A percentile compares a stretch with the other conserved stretches of the same genome.
These are phyloP conservation scores for Cyanocitta stelleri DNA, from an alignment of 2,113 vertebrate species.

Conservation along the genomic window DNA sequence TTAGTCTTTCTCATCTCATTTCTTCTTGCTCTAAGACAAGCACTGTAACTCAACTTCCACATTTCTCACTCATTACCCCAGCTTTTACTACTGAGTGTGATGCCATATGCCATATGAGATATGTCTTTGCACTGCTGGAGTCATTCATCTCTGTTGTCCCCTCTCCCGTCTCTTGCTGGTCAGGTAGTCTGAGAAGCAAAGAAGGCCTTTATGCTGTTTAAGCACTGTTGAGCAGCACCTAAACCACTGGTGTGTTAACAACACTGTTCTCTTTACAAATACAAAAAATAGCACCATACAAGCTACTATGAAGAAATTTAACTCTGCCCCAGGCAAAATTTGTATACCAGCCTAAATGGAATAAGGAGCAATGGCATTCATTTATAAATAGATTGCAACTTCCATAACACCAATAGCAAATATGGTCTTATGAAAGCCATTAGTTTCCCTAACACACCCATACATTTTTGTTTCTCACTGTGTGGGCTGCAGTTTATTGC, in stretches of 20 bases:
- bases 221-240: background rate
- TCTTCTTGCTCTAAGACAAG: background rate
- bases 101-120: too few relatives aligned
- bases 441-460: background rate
- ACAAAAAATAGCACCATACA: background rate
- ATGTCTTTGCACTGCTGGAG: too few relatives aligned
- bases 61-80: background rate
- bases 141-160: background rate
- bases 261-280: background rate
- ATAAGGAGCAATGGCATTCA: background rate
- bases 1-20: background rate
- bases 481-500: background rate
- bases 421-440: background rate
- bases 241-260: background rate
- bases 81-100: background rate
- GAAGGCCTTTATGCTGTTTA: background rate
- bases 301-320: background rate
- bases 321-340: background rate
- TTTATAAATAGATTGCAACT: background rate
- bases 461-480: background rate
- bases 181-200: background rate
- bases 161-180: background rate
- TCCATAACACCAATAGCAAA: background rate
- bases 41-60: accelerated
- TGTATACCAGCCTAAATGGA: background rate